Evolutionary conservation across 1,140 invertebrate species (phyloP).

Genomic region (Drosophila nannoptera): DNA sequence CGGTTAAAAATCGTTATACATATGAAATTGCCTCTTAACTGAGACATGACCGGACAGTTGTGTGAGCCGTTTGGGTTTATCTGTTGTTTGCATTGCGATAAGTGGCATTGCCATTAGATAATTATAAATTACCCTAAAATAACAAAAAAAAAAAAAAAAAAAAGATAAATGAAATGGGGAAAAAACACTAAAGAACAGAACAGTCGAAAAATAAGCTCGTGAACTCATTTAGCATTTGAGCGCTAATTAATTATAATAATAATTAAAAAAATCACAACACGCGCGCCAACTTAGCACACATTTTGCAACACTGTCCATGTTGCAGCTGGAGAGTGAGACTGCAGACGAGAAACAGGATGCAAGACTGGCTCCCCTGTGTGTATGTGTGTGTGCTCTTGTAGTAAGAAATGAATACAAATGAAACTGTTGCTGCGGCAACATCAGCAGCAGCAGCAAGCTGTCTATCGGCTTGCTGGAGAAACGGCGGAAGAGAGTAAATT

Average conservation of each 20-base stretch:
- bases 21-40: neutral
- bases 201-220: slow-evolving; percentile 5
- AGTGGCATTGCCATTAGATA: slow-evolving; percentile 35
- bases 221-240: slow-evolving; percentile 36
- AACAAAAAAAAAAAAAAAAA: slow-evolving; percentile 3
- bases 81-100: slow-evolving; percentile 35
- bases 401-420: slow-evolving; percentile 15
- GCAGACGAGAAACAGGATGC: slow-evolving; percentile 42
- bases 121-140: slow-evolving; percentile 39
- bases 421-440: slow-evolving; percentile 32
- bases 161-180: neutral
- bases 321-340: slow-evolving; percentile 19
- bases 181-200: neutral
- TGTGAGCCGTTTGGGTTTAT: slow-evolving; percentile 32
- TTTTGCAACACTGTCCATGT: slow-evolving; percentile 50
- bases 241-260: slow-evolving; percentile 35
- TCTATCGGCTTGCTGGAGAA: neutral
- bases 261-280: slow-evolving; percentile 21
- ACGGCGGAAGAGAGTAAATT: slow-evolving; percentile 28
- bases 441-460: slow-evolving; percentile 24
- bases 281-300: slow-evolving; percentile 24
- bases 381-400: slow-evolving; percentile 1
- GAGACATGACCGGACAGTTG: neutral
- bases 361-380: neutral
- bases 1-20: neutral